Evolutionary conservation across 2,113 vertebrate genomes (phyloP), one percentile per base, ranked within the genome.

Genomic region (Zingel zingel): DNA sequence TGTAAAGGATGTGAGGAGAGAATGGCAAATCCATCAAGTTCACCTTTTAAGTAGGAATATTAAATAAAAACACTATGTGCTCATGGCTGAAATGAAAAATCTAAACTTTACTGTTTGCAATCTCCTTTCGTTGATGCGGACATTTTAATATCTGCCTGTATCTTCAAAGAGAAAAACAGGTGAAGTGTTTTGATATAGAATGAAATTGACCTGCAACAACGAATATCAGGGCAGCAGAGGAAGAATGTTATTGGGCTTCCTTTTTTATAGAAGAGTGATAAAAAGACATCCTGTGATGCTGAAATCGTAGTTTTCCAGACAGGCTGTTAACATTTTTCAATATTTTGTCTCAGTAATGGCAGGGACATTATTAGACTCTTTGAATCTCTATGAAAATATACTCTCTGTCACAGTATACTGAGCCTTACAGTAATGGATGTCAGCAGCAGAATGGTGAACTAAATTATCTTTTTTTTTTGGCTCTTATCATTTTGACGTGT

Each of bases 331-430:
- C 70, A 21, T 50, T 67, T 63, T 54, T 71, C 67, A 74, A 48
- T 86, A 77, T 86, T 87, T 86, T 86, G 72, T 88, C 81, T 84
- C 25, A 0, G 51, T 78, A 76, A 88, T 76, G 74, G 71, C 50
- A 79, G 15, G 56, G 33, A 74, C 67, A 82, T 85, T 80, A 84
- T 82, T 80, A 64, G 58, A 77, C 77, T 43, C 33, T 78, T 68
- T 86, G 68, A 72, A 79, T 81, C 43, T 62, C 72, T n/a, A 4
- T 66, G 47, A 73, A 84, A 75, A 75, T 39, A 80, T 36, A 21
- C 59, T 23, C 54, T 51, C 73, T 75, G 76, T 85, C 71, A 77
- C 4, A 71, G 45, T 30, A 50, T 23, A 45, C 43, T 23, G 48
- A 88, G 45, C 33, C 47, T 47, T 79, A 53, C 0, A n/a, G 74